phyloP scores from a whole-genome alignment of 2,113 vertebrate species.

The Nansenia antarctica region DNA sequence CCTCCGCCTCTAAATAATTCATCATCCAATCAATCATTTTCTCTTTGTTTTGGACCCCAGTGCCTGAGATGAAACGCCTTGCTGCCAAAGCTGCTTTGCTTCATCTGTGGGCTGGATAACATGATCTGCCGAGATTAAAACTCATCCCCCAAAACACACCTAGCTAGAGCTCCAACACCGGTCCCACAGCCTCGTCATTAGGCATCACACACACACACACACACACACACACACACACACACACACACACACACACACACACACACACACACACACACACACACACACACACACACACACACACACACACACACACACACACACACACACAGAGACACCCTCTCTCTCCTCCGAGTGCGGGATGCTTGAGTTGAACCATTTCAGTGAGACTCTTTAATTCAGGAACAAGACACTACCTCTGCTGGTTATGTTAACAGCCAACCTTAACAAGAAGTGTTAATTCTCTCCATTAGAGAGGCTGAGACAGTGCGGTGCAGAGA shows the following conservation, averaged over 20 bases:
- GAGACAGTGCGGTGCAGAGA: not conserved
- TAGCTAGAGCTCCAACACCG: slow-evolving; percentile 42
- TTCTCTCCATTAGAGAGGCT: not conserved
- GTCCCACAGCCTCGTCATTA: slow-evolving; percentile 44
- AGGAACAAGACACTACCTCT: slow-evolving; percentile 9
- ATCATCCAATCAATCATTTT: slow-evolving; percentile 85
- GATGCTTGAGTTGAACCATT: slow-evolving; percentile 21
- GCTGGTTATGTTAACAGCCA: slow-evolving; percentile 26
- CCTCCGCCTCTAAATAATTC: slow-evolving; percentile 82
- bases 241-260: slow-evolving; percentile 17
- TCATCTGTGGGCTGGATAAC: slow-evolving; percentile 82
- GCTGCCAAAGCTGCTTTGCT: slow-evolving; percentile 81
- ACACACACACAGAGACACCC: slow-evolving; percentile 12
- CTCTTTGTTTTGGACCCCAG: slow-evolving; percentile 85
- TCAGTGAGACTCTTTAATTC: slow-evolving; percentile 25
- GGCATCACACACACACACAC: slow-evolving; percentile 40
- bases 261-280: slow-evolving; percentile 17
- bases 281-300: slow-evolving; percentile 1
- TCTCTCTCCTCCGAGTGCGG: slow-evolving; percentile 7
- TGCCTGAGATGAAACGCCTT: slow-evolving; percentile 79
- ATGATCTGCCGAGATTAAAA: slow-evolving; percentile 81
- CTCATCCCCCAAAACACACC: slow-evolving; percentile 54
- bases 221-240: slow-evolving; percentile 16
- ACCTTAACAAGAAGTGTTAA: slow-evolving; percentile 19
- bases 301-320: slow-evolving; percentile 17